phyloP scores from a whole-genome alignment of 2,797 vertebrate genomes.

The Huso huso region DNA sequence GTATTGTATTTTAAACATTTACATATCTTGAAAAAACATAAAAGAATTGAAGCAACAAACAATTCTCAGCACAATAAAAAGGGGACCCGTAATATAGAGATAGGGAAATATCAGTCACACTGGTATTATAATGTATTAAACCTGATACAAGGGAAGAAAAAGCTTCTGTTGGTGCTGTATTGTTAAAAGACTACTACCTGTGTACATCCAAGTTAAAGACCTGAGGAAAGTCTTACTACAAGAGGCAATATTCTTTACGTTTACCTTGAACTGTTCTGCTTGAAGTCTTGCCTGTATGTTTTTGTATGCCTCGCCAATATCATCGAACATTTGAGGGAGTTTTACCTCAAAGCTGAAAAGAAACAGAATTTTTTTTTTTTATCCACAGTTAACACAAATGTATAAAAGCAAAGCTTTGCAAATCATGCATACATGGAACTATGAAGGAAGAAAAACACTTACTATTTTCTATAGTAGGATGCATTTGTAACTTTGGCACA shows the following conservation, averaged over 20 bases:
- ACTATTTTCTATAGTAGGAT: constrained; percentile 75
- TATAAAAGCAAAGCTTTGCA: neutral
- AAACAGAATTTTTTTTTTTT: neutral
- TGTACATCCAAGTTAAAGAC: neutral
- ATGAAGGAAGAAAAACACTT: constrained; percentile 27
- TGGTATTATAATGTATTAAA: no score
- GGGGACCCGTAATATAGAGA: no score
- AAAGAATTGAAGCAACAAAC: no score
- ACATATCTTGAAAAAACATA: no score
- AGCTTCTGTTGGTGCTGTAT: no score
- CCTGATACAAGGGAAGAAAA: no score
- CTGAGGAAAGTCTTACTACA: neutral
- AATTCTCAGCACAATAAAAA: no score
- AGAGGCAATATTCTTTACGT: neutral
- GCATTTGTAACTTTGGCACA: constrained; percentile 71
- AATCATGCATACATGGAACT: neutral
- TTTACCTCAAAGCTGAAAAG: constrained; percentile 63
- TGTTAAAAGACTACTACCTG: no score
- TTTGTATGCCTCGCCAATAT: constrained; percentile 57
- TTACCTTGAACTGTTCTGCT: constrained; percentile 72
- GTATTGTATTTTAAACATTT: no score
- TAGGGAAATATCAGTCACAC: no score
- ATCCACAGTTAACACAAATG: constrained; percentile 7
- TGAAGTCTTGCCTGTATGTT: constrained; percentile 69
- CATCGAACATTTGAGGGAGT: constrained; percentile 62